Evolutionary conservation across 92 coral and sea anemone species (phyloP).

Genomic region (Epizoanthus ramosus): DNA sequence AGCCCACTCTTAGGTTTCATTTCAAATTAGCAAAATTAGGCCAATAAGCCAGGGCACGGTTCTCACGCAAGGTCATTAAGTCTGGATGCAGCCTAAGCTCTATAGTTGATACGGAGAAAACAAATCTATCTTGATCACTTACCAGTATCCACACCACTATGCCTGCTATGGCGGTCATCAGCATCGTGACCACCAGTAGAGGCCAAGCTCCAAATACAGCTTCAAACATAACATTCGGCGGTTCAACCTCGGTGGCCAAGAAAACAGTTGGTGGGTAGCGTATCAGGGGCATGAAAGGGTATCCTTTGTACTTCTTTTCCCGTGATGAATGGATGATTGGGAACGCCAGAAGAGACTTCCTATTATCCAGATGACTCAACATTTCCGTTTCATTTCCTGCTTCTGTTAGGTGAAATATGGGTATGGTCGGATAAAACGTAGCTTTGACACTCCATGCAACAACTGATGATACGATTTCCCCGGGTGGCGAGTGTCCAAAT

Average conservation of each 20-base stretch:
- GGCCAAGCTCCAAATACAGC: conserved; percentile 25
- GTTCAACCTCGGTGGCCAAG: not conserved
- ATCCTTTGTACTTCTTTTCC: conserved; percentile 12
- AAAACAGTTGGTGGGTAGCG: conserved; percentile 23
- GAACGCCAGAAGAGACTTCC: conserved; percentile 1
- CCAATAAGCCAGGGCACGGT: too few relatives aligned
- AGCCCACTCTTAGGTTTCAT: too few relatives aligned
- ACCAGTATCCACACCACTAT: conserved; percentile 17
- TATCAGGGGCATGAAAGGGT: conserved; percentile 6
- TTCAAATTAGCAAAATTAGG: too few relatives aligned
- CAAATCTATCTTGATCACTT: not conserved
- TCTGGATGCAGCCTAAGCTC: too few relatives aligned
- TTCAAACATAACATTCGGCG: conserved; percentile 8
- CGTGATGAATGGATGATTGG: conserved; percentile 10
- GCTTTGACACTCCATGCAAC: not conserved
- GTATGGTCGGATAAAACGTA: not conserved
- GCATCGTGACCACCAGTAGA: conserved; percentile 7
- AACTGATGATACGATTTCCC: conserved; percentile 26
- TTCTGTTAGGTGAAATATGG: not conserved
- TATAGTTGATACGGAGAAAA: not conserved
- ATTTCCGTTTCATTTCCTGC: conserved; percentile 28
- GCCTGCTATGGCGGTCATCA: conserved; percentile 27
- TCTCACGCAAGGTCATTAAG: too few relatives aligned
- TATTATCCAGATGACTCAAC: conserved; percentile 1
- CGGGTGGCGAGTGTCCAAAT: conserved; percentile 3